These are phyloP conservation scores for Liparis tanakae DNA, from an alignment of 2,797 vertebrate species.

Conservation along the genomic window DNA sequence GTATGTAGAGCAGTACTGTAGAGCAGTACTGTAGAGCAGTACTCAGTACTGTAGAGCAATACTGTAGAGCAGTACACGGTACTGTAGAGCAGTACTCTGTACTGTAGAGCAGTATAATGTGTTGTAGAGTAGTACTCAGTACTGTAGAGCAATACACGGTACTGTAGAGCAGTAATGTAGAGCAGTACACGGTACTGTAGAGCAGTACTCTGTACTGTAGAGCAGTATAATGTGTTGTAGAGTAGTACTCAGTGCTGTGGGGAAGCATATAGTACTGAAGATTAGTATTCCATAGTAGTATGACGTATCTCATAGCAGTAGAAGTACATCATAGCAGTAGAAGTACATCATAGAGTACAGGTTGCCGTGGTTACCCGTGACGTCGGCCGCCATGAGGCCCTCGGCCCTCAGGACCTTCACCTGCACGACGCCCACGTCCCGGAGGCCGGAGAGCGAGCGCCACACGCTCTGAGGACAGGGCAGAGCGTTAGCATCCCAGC, in stretches of 20 bases:
- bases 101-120: not conserved
- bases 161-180: not conserved
- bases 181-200: not conserved
- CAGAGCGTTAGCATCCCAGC: no score
- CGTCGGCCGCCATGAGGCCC: slow-evolving; percentile 94
- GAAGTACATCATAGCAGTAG: not conserved
- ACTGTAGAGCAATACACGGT: slow-evolving; percentile 59
- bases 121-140: no score
- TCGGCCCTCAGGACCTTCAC: slow-evolving; percentile 94
- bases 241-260: not conserved
- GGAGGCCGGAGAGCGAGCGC: slow-evolving; percentile 86
- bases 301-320: not conserved
- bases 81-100: not conserved
- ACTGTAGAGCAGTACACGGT: not conserved
- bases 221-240: not conserved
- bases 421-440: slow-evolving; percentile 93
- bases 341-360: not conserved
- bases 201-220: not conserved
- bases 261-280: not conserved
- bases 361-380: slow-evolving; percentile 84
- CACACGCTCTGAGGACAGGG: slow-evolving; percentile 79
- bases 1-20: not conserved
- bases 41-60: not conserved
- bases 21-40: not conserved
- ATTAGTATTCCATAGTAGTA: not conserved